Evolutionary conservation across 2,797 vertebrate genomes (phyloP).

Genomic region (Lutjanus campechanus): DNA sequence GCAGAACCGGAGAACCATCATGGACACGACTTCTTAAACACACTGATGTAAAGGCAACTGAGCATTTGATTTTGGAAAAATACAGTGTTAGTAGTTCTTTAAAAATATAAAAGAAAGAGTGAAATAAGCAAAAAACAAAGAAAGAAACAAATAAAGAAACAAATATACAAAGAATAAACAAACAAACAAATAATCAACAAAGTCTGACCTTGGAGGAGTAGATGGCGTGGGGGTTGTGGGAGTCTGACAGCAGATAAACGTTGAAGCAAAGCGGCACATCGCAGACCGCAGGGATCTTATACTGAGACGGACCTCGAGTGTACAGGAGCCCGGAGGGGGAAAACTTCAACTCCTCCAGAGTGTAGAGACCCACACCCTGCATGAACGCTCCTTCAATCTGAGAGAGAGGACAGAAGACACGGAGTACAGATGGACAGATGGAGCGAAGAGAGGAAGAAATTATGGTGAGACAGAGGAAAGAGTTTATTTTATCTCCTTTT

Average conservation of each 20-base stretch:
- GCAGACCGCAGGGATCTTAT: constrained; percentile 89
- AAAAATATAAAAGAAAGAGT: too few species aligned
- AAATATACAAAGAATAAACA: too few species aligned
- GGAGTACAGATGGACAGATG: neutral
- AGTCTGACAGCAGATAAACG: constrained; percentile 84
- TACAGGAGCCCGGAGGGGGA: constrained; percentile 88
- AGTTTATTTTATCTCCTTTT: too few species aligned
- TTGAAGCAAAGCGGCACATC: constrained; percentile 88
- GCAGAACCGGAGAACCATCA: neutral
- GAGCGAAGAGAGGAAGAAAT: too few species aligned
- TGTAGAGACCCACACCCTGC: constrained; percentile 90
- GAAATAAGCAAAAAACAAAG: too few species aligned
- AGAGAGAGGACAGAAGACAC: neutral
- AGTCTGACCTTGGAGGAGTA: constrained; percentile 91
- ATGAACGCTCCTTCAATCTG: constrained; percentile 91
- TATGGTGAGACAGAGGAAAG: too few species aligned
- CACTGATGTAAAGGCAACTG: neutral
- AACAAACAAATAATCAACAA: too few species aligned
- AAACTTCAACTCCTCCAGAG: constrained; percentile 90
- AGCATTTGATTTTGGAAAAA: neutral
- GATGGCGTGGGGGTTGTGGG: constrained; percentile 88
- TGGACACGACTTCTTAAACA: rapidly evolving
- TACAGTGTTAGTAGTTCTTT: neutral
- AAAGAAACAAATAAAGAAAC: too few species aligned
- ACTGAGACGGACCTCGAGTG: constrained; percentile 88